Percentiles rank a stretch among this genome's conserved stretches.
phyloP scores from a whole-genome alignment of 2,113 vertebrate species.

The Brachypodius melanocephalos region DNA sequence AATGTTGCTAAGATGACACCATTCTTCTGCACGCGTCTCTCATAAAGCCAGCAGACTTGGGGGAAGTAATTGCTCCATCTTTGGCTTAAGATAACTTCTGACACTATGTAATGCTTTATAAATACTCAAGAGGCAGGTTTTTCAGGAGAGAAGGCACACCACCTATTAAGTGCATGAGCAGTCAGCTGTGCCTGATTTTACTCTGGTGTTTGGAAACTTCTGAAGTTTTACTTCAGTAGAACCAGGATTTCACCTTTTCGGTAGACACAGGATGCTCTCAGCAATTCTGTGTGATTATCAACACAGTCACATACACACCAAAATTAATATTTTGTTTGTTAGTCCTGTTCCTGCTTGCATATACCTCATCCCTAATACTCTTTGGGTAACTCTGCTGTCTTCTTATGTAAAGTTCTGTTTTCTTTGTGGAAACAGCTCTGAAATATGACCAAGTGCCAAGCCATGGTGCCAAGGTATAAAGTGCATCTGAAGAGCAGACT shows the following conservation, averaged over 20 bases:
- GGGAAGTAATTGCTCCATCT: slow-evolving; percentile 8
- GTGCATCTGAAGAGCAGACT: neutral
- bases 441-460: neutral
- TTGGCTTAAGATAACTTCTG: slow-evolving; percentile 28
- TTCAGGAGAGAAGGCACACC: neutral
- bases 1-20: neutral
- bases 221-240: neutral
- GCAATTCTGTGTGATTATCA: neutral
- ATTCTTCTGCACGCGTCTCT: neutral
- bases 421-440: neutral
- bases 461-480: neutral
- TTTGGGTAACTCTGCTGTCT: neutral
- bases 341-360: neutral
- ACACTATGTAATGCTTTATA: slow-evolving; percentile 12
- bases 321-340: neutral
- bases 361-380: neutral
- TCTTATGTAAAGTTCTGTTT: neutral
- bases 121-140: slow-evolving; percentile 12
- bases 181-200: neutral
- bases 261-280: neutral
- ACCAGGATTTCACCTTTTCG: neutral
- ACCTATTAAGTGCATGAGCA: neutral
- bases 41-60: neutral
- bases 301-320: neutral
- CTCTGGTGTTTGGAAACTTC: neutral